phyloP scores from a whole-genome alignment of 1,140 invertebrate species.

The Danaus plexippus region DNA sequence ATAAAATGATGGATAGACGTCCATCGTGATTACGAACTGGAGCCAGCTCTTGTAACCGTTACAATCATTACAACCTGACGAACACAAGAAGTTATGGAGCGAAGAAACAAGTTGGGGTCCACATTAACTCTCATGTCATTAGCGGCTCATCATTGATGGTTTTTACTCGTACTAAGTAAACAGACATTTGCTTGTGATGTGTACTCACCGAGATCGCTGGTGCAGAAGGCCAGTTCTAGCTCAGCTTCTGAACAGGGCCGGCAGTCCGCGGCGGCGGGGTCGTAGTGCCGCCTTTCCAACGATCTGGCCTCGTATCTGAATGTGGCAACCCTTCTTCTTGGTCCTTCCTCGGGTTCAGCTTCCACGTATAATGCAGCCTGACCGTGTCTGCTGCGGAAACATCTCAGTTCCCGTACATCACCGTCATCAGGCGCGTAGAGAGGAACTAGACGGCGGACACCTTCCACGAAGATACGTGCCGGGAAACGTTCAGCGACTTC shows the following conservation, averaged over 20 bases:
- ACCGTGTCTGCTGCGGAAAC: slow-evolving; percentile 79
- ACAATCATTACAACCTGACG: no score
- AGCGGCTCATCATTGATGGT: no score
- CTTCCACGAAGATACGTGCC: slow-evolving; percentile 81
- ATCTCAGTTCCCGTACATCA: slow-evolving; percentile 73
- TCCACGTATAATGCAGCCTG: slow-evolving; percentile 83
- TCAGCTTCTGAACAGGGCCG: slow-evolving; percentile 83
- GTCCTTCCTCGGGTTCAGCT: slow-evolving; percentile 60
- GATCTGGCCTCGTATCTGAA: slow-evolving; percentile 80
- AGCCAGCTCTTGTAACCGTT: no score
- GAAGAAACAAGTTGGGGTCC: no score
- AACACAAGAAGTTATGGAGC: no score
- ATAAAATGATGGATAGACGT: no score
- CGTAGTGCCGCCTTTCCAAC: slow-evolving; percentile 63
- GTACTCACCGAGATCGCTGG: slow-evolving; percentile 81
- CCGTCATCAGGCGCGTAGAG: slow-evolving; percentile 77
- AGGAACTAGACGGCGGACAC: slow-evolving; percentile 74
- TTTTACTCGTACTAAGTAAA: no score
- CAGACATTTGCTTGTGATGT: no score
- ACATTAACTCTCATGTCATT: no score
- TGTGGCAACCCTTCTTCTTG: slow-evolving; percentile 70
- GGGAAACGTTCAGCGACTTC: slow-evolving; percentile 60
- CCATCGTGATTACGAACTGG: no score
- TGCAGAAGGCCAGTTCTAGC: slow-evolving; percentile 83
- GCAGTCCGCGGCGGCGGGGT: slow-evolving; percentile 80